phyloP scores from a whole-genome alignment of 2,113 vertebrate species.

The Chitala chitala region DNA sequence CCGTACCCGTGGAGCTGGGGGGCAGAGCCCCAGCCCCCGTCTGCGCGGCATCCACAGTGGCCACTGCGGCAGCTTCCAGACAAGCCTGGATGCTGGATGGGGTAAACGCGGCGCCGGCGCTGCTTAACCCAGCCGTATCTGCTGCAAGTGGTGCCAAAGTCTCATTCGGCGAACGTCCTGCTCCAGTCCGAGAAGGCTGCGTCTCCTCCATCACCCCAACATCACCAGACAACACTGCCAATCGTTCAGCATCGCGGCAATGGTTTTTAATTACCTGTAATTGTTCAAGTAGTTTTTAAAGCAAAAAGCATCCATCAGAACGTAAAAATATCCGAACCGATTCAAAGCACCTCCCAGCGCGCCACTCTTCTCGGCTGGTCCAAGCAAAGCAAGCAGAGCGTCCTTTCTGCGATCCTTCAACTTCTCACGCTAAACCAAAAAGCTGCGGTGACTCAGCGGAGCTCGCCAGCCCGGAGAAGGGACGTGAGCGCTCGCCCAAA shows the following conservation, averaged over 20 bases:
- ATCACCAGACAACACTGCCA: background rate
- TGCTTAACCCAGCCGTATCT: background rate
- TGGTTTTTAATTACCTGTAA: background rate
- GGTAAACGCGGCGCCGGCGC: background rate
- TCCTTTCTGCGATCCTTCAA: background rate
- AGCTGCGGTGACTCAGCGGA: background rate
- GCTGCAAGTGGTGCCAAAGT: background rate
- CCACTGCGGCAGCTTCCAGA: slow-evolving; percentile 21
- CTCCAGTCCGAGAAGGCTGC: slow-evolving; percentile 6
- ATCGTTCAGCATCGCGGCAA: background rate
- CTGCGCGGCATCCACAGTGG: slow-evolving; percentile 35
- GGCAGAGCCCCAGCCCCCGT: slow-evolving; percentile 5
- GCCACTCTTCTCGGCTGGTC: background rate
- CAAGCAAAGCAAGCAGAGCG: background rate
- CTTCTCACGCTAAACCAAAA: background rate
- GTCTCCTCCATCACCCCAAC: slow-evolving; percentile 24
- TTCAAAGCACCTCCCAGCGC: background rate
- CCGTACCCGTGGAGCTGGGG: too few relatives aligned
- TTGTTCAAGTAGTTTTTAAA: background rate
- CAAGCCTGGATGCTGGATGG: slow-evolving; percentile 10
- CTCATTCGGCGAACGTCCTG: slow-evolving; percentile 12
- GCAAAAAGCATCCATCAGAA: background rate
- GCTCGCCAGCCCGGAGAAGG: background rate
- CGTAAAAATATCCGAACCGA: background rate
- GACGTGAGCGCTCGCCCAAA: background rate